Conservation (phyloP, 2,888 invertebrate species). For the Lasius fuliginosus region DNA sequence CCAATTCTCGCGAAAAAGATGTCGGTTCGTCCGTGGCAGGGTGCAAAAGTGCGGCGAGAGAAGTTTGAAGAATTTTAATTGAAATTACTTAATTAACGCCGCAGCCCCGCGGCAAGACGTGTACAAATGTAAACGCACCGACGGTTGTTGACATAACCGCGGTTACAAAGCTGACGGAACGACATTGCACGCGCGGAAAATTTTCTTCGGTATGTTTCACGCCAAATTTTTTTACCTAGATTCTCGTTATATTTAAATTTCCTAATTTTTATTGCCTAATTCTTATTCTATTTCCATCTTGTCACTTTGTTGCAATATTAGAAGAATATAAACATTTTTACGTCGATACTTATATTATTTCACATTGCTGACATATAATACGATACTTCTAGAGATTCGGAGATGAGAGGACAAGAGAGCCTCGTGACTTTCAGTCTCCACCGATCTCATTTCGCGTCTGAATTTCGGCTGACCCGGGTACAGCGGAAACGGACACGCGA, state of each 20-base stretch:
- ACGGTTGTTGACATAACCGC: slow-evolving; percentile 60
- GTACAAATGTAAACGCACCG: slow-evolving; percentile 45
- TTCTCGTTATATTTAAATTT: neutral
- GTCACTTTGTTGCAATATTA: neutral
- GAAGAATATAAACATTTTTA: neutral
- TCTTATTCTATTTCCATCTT: neutral
- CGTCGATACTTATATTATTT: neutral
- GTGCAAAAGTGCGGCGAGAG: slow-evolving; percentile 61
- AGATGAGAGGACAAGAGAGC: neutral
- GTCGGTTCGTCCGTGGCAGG: slow-evolving; percentile 54
- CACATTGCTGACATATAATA: neutral
- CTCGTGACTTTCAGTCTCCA: slow-evolving; percentile 14
- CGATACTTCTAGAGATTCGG: neutral
- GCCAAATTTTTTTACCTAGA: neutral
- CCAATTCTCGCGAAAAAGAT: slow-evolving; percentile 60
- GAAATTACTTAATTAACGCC: slow-evolving; percentile 80
- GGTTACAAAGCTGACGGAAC: slow-evolving; percentile 40
- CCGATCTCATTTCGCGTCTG: slow-evolving; percentile 23
- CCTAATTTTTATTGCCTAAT: neutral
- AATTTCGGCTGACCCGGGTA: slow-evolving; percentile 18
- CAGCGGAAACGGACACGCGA: slow-evolving; percentile 46
- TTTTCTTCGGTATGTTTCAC: neutral
- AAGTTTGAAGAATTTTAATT: slow-evolving; percentile 79
- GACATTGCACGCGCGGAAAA: neutral
- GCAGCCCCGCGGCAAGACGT: slow-evolving; percentile 43